These are phyloP conservation scores for Trichonephila inaurata DNA, from an alignment of 1,140 invertebrate genomes.

Conservation along the genomic window DNA sequence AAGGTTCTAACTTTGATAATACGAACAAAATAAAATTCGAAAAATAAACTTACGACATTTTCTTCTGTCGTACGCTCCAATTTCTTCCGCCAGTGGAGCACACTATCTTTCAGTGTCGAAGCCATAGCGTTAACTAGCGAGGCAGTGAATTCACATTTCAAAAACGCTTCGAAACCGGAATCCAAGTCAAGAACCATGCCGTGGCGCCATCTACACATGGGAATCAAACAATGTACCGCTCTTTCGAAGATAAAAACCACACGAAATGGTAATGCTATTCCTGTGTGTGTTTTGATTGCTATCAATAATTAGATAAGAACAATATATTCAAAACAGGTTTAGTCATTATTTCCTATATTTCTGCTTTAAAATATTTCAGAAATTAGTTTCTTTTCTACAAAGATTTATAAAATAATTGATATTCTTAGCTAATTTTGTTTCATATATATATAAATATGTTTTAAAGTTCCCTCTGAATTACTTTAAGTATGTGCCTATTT, in stretches of 20 bases:
- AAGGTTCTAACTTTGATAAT: not conserved
- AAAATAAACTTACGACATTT: slow-evolving; percentile 29
- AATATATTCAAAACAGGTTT: no score
- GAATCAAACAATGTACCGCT: not conserved
- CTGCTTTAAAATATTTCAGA: no score
- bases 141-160: not conserved
- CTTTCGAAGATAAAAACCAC: not conserved
- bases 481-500: no score
- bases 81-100: not conserved
- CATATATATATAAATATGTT: no score
- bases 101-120: slow-evolving; percentile 4
- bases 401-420: no score
- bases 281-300: no score
- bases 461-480: no score
- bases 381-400: no score
- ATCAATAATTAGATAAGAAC: no score
- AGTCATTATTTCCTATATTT: no score
- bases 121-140: not conserved
- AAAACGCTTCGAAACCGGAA: not conserved
- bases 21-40: not conserved
- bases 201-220: not conserved
- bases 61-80: slow-evolving; percentile 24
- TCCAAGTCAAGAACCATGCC: not conserved
- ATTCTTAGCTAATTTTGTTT: no score
- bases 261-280: no score